A percentile compares a stretch with the other conserved stretches of the same genome.
Evolutionary conservation across 2,797 vertebrate species (phyloP).

Genomic region (Tragelaphus oryx): DNA sequence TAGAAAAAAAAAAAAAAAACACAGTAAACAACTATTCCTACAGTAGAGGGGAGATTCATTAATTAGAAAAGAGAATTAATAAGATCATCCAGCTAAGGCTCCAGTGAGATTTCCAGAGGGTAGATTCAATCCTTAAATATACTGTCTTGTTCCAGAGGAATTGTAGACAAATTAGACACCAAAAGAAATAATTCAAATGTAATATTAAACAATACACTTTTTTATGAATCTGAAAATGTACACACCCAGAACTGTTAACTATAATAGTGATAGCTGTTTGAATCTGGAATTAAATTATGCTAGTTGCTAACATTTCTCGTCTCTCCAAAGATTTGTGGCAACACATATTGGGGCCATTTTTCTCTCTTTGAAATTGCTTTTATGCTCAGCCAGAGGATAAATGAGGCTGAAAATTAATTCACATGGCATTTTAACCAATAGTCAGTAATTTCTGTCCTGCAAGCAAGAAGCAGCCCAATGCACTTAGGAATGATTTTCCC

Average conservation of each 20-base stretch:
- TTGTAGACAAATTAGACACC: background rate
- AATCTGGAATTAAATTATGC: slow-evolving; percentile 49
- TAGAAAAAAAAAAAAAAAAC: background rate
- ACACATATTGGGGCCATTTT: slow-evolving; percentile 48
- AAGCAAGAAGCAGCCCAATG: slow-evolving; percentile 41
- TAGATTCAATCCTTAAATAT: background rate
- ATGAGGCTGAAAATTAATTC: slow-evolving; percentile 74
- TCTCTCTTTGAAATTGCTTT: slow-evolving; percentile 61
- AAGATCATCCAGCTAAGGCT: background rate
- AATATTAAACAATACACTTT: slow-evolving; percentile 25
- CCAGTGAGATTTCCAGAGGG: background rate
- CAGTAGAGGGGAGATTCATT: background rate
- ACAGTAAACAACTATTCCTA: background rate
- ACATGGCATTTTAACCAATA: slow-evolving; percentile 72
- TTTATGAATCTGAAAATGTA: background rate
- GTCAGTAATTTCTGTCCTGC: slow-evolving; percentile 60
- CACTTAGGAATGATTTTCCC: slow-evolving; percentile 52
- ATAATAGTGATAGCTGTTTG: background rate
- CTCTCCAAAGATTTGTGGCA: slow-evolving; percentile 61
- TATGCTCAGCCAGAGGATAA: slow-evolving; percentile 66
- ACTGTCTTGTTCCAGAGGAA: background rate
- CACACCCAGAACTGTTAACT: background rate
- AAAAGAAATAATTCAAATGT: slow-evolving; percentile 23
- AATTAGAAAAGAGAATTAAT: slow-evolving; percentile 45
- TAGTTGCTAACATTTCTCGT: slow-evolving; percentile 44